Conservation (phyloP, 1,140 invertebrate species). For the Laupala kohalensis region DNA sequence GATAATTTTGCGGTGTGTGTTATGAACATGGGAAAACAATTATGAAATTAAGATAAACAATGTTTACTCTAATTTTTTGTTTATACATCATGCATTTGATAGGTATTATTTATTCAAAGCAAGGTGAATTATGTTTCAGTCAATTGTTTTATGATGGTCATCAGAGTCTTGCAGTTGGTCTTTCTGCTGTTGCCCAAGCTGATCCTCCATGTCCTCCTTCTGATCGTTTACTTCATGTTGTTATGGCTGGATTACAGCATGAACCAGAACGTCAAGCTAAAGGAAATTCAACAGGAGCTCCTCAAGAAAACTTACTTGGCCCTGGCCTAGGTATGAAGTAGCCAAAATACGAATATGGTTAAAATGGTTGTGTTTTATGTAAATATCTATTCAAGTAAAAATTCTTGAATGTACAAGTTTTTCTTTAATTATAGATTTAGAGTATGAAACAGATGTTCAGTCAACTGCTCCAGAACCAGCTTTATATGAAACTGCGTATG, state of each 20-base stretch:
- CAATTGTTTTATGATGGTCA: constrained; percentile 89
- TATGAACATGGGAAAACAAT: constrained; percentile 3
- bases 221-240: constrained; percentile 75
- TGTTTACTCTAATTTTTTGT: too few relatives aligned
- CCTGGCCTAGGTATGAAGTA: constrained; percentile 68
- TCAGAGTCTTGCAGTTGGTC: constrained; percentile 70
- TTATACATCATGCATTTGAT: too few relatives aligned
- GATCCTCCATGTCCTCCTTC: constrained; percentile 90
- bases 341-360: background rate
- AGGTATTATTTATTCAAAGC: too few relatives aligned
- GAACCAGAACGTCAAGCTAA: constrained; percentile 48
- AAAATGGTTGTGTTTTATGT: background rate
- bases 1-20: too few relatives aligned
- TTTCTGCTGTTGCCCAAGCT: constrained; percentile 68
- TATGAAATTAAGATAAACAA: too few relatives aligned
- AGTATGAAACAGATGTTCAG: constrained; percentile 88
- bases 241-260: constrained; percentile 72
- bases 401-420: too few relatives aligned
- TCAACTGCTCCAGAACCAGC: constrained; percentile 85
- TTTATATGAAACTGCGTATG: constrained; percentile 95
- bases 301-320: constrained; percentile 55
- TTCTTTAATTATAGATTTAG: constrained; percentile 49
- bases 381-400: background rate
- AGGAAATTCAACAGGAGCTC: constrained; percentile 21
- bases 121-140: constrained; percentile 41